A percentile compares a stretch with the other conserved stretches of the same genome.
phyloP scores from a whole-genome alignment of 2,113 vertebrate species.

The Silurus meridionalis region DNA sequence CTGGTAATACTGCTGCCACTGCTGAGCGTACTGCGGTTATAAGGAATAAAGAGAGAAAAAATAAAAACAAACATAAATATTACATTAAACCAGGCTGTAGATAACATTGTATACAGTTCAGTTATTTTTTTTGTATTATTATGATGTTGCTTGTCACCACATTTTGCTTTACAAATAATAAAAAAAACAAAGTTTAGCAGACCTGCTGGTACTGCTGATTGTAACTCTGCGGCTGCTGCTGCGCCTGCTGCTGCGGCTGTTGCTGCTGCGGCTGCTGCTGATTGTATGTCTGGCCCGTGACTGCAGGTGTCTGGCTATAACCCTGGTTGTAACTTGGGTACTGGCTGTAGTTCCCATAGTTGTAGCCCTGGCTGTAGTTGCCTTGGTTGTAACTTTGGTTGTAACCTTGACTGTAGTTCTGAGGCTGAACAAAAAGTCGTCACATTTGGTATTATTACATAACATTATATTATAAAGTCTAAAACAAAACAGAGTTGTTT shows the following conservation, averaged over 20 bases:
- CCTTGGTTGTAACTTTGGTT: slow-evolving; percentile 74
- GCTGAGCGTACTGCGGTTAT: slow-evolving; percentile 81
- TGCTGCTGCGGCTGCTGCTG: slow-evolving; percentile 78
- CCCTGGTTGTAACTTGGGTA: slow-evolving; percentile 81
- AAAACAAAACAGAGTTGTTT: neutral
- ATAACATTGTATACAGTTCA: neutral
- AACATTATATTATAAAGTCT: neutral
- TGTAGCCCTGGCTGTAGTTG: slow-evolving; percentile 81
- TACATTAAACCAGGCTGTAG: neutral
- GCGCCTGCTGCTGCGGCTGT: slow-evolving; percentile 77
- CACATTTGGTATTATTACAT: neutral
- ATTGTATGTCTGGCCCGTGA: slow-evolving; percentile 77
- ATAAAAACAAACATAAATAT: neutral
- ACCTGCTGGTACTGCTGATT: slow-evolving; percentile 81
- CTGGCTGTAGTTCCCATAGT: slow-evolving; percentile 81
- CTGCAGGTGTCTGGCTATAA: slow-evolving; percentile 78
- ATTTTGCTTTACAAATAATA: neutral
- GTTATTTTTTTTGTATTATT: neutral
- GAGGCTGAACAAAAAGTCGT: slow-evolving; percentile 47
- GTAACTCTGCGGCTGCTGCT: slow-evolving; percentile 66
- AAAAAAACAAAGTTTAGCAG: slow-evolving; percentile 3
- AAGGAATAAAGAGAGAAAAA: slow-evolving; percentile 16
- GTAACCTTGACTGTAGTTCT: slow-evolving; percentile 62
- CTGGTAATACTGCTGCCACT: slow-evolving; percentile 94
- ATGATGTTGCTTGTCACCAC: neutral